Percentiles rank a stretch among this genome's conserved stretches.
These are phyloP conservation scores for Microcebus lehilahytsara DNA, from an alignment of 2,113 vertebrate genomes.

Conservation along the genomic window DNA sequence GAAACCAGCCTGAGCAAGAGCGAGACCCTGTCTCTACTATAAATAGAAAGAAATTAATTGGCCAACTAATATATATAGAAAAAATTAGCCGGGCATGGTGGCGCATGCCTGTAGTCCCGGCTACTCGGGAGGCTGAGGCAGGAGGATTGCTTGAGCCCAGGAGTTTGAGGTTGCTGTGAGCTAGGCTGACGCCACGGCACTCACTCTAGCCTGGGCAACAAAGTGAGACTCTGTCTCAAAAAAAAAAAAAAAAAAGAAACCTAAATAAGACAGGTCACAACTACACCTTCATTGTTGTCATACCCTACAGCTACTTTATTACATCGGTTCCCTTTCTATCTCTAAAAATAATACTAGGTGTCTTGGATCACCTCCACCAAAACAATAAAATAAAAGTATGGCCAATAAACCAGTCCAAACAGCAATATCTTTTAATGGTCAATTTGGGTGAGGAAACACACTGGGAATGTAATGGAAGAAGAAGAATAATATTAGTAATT, in stretches of 20 bases:
- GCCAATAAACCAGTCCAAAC: not conserved
- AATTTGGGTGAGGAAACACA: not conserved
- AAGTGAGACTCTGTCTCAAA: too few relatives aligned
- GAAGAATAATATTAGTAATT: not conserved
- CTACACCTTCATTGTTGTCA: not conserved
- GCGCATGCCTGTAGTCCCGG: too few relatives aligned
- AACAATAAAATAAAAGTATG: not conserved
- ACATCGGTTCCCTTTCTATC: not conserved
- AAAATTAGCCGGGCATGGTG: too few relatives aligned
- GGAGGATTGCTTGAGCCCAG: too few relatives aligned
- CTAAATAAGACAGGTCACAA: not conserved
- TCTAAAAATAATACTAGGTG: not conserved
- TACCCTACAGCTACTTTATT: not conserved
- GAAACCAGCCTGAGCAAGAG: too few relatives aligned
- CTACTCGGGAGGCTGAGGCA: too few relatives aligned
- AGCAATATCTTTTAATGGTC: not conserved
- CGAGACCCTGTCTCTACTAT: too few relatives aligned
- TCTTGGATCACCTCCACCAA: not conserved
- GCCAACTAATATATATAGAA: too few relatives aligned
- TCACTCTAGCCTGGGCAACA: too few relatives aligned
- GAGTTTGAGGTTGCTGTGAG: too few relatives aligned
- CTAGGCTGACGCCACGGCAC: too few relatives aligned
- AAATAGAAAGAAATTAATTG: too few relatives aligned
- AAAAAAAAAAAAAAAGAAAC: not conserved
- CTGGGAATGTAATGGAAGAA: not conserved